Percentiles rank a stretch among this genome's conserved stretches.
Evolutionary conservation across 2,113 vertebrate species (phyloP).

Genomic region (Anser cygnoides): DNA sequence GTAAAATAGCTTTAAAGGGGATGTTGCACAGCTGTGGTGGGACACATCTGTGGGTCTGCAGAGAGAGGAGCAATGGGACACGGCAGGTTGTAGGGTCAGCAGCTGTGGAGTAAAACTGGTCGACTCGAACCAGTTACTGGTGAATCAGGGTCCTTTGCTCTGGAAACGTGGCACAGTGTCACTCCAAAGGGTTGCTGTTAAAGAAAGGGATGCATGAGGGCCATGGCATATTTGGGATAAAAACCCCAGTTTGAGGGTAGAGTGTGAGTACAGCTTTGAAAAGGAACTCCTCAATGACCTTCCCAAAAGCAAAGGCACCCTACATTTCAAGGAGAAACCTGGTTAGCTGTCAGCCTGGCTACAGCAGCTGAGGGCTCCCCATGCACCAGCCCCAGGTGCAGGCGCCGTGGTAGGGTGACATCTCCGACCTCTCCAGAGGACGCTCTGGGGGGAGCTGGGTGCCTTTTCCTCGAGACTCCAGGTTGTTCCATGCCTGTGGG

Average conservation of each 20-base stretch:
- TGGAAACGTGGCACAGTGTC: not conserved
- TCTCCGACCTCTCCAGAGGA: not conserved
- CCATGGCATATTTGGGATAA: not conserved
- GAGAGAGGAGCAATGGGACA: not conserved
- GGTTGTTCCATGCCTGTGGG: not conserved
- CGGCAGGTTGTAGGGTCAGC: accelerated
- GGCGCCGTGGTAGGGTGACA: accelerated
- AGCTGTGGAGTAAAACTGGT: not conserved
- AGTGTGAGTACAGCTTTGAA: not conserved
- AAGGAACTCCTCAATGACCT: not conserved
- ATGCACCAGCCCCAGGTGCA: not conserved
- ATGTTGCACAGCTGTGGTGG: accelerated
- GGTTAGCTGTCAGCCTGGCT: not conserved
- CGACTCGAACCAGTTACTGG: not conserved
- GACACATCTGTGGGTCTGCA: accelerated
- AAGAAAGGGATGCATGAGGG: not conserved
- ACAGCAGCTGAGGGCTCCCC: not conserved
- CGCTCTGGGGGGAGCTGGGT: not conserved
- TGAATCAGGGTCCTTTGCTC: not conserved
- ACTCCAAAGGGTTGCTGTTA: not conserved
- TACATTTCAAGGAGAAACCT: not conserved
- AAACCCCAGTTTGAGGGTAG: not conserved
- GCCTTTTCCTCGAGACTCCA: not conserved
- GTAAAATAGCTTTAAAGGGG: not conserved
- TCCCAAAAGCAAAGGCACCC: not conserved